Base-by-base conservation (phyloP, 1,140 invertebrate genomes). In the Polypedilum pembai region DNA sequence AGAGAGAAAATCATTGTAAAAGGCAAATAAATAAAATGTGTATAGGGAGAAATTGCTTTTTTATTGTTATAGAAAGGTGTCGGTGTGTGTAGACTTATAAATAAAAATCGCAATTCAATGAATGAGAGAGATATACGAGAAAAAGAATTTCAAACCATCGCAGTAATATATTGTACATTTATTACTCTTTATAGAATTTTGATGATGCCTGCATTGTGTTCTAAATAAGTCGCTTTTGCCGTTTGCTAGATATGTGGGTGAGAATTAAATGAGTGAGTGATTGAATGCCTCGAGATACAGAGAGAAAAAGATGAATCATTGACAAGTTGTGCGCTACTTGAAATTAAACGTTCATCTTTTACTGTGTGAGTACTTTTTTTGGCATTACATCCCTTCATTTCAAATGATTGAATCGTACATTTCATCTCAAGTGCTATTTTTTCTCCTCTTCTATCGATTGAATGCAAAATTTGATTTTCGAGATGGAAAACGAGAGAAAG, bases 1-100 rank as follows among this genome's bases (percentile, higher is more conserved):
- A n/a, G 18, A 20, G 8, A 69, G 20, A 69, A 20, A 66, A 69
- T 69, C 20, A 69, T 69, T 18, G 65, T 69, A 69, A 69, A 69
- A 69, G 45, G 65, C 65, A 69, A 69, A 69, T 69, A 69, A 69
- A 69, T 33, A 33, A 33, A 33, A 33, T 33, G 24, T 33, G 24
- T 33, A 33, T 69, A 69, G 65, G 65, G 65, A 20, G 65, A 69
- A 69, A 69, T 69, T 69, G 65, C 65, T 69, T 69, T 69, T 69
- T 69, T 69, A 69, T 69, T 69, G 65, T 69, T 69, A 18, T 69
- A 10, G 24, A 33, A 69, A 69, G 65, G 65, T 69, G 65, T 69
- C 17, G 65, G 65, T 18, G 65, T 4, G 24, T 33, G 24, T 33
- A 33, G 24, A 33, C 24, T 33, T 33, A 69, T 69, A 69, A 69